These are phyloP conservation scores for Magallana ariakensis DNA, from an alignment of 1,140 invertebrate species.

Conservation along the genomic window DNA sequence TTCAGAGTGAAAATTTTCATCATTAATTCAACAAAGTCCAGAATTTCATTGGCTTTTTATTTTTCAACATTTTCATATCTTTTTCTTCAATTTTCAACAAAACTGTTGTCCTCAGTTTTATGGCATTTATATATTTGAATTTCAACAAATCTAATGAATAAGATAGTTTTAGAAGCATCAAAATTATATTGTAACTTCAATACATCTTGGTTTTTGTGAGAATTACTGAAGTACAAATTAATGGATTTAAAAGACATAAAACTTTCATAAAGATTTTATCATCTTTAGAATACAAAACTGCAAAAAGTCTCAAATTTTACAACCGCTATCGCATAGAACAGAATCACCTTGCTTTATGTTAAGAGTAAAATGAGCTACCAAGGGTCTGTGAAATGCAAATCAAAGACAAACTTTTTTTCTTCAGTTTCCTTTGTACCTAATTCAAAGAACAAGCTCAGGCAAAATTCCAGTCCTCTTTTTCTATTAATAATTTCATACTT, in stretches of 20 bases:
- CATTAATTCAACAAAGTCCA: too few relatives aligned
- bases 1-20: not conserved
- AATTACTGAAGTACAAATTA: not conserved
- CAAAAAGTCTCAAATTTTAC: conserved; percentile 22
- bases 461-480: not conserved
- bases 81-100: too few relatives aligned
- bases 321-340: not conserved
- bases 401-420: not conserved
- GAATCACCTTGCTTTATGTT: not conserved
- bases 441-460: not conserved
- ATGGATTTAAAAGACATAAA: conserved; percentile 27
- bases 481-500: too few relatives aligned
- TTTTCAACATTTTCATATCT: too few relatives aligned
- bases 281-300: not conserved
- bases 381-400: not conserved
- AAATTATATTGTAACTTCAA: too few relatives aligned
- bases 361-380: not conserved
- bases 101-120: too few relatives aligned
- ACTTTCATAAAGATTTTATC: not conserved
- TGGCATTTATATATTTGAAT: not conserved
- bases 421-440: not conserved
- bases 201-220: not conserved
- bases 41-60: too few relatives aligned
- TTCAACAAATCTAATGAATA: not conserved
- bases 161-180: not conserved